phyloP scores from a whole-genome alignment of 2,797 vertebrate genomes.

The Leptatherina wallacei region DNA sequence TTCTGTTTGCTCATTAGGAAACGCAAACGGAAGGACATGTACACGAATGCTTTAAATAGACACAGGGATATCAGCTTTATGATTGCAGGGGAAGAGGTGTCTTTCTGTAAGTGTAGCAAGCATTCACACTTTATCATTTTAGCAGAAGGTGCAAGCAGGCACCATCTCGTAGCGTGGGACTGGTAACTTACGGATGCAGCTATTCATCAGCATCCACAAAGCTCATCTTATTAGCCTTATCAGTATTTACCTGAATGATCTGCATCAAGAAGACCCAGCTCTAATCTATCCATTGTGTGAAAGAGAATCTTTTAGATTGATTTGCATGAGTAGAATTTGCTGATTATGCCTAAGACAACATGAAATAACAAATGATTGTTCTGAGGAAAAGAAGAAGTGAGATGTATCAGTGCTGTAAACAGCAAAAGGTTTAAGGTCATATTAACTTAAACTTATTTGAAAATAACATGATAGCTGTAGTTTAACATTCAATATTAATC shows the following conservation, averaged over 20 bases:
- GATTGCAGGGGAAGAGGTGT: conserved; percentile 66
- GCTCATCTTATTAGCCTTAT: conserved; percentile 22
- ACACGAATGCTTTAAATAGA: conserved; percentile 75
- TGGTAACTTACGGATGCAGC: conserved; percentile 34
- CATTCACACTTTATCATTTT: conserved; percentile 61
- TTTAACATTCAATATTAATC: conserved; percentile 4
- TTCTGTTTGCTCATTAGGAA: conserved; percentile 37
- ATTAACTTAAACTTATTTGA: neutral
- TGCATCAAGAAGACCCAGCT: neutral
- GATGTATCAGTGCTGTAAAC: neutral
- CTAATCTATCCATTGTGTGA: conserved; percentile 1
- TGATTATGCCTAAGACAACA: neutral
- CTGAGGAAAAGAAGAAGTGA: neutral
- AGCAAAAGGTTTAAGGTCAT: neutral
- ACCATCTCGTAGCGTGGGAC: conserved; percentile 9
- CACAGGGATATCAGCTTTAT: conserved; percentile 74
- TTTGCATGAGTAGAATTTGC: conserved; percentile 2
- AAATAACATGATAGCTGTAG: neutral
- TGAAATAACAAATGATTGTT: neutral
- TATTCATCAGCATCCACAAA: conserved; percentile 30
- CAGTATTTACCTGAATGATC: conserved; percentile 32
- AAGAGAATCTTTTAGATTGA: conserved; percentile 1
- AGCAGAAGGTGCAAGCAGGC: conserved; percentile 43
- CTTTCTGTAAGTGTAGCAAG: conserved; percentile 54
- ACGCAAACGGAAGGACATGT: conserved; percentile 27